Evolutionary conservation across 2,797 vertebrate species (phyloP).

Genomic region (Crypturellus tataupa): DNA sequence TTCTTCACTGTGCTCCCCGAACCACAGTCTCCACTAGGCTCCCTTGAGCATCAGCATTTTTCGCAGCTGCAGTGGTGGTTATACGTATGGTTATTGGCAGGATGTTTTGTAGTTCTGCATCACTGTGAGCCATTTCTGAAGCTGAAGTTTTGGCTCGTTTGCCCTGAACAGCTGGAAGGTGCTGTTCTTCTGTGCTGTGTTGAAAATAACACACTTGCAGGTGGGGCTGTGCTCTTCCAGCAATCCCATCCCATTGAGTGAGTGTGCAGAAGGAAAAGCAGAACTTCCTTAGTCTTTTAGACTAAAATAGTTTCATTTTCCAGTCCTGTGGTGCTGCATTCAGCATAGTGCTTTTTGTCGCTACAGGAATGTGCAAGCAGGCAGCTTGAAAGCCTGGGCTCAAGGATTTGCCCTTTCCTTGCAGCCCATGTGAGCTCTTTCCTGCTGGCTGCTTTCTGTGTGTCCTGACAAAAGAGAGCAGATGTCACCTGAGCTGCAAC

Average conservation of each 20-base stretch:
- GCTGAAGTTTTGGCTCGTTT: background rate
- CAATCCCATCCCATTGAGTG: background rate
- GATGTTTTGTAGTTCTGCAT: background rate
- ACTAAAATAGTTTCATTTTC: background rate
- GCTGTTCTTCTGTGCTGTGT: background rate
- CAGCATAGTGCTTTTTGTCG: background rate
- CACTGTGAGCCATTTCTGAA: background rate
- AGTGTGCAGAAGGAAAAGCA: background rate
- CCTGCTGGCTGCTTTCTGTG: conserved; percentile 15
- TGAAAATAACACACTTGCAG: background rate
- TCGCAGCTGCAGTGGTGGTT: background rate
- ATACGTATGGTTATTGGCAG: background rate
- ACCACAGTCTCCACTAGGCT: background rate
- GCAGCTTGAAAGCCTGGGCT: conserved; percentile 15
- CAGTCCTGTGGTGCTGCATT: background rate
- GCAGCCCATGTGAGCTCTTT: conserved; percentile 35
- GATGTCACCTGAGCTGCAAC: conserved; percentile 61
- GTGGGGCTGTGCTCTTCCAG: background rate
- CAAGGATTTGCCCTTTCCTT: conserved; percentile 3
- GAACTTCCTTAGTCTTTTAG: background rate
- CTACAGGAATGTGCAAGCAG: background rate
- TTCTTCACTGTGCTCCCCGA: background rate
- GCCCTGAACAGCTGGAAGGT: background rate
- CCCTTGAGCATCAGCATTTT: background rate
- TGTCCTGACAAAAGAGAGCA: conserved; percentile 28